phyloP scores from a whole-genome alignment of 1,140 invertebrate genomes.

The Drosophila auraria region DNA sequence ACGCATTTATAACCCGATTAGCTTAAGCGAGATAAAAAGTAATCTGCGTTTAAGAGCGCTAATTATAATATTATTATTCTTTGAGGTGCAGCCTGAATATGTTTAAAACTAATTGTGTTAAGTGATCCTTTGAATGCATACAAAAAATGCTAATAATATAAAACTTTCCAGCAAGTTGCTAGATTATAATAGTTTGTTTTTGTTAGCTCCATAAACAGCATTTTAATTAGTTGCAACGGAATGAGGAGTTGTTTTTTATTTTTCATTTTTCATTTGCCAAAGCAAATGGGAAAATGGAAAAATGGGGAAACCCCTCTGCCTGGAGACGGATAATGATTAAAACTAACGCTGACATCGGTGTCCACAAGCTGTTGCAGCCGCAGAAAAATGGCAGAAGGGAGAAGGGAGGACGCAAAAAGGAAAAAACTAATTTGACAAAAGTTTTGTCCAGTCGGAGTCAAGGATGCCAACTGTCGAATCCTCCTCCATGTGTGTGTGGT shows the following conservation, averaged over 20 bases:
- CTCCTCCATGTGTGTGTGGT: conserved; percentile 17
- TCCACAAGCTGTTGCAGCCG: conserved; percentile 66
- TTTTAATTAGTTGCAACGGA: conserved; percentile 25
- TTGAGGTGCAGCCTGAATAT: not conserved
- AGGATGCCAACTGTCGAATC: conserved; percentile 63
- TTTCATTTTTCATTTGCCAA: conserved; percentile 7
- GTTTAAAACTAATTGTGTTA: conserved; percentile 2
- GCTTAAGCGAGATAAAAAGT: not conserved
- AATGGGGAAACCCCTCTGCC: not conserved
- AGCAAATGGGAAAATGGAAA: conserved; percentile 1
- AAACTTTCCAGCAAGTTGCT: not conserved
- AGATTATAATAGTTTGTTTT: conserved; percentile 6
- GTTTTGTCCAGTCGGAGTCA: conserved; percentile 46
- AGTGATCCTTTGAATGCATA: not conserved
- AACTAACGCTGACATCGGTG: conserved; percentile 61
- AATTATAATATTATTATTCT: not conserved
- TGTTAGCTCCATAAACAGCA: conserved; percentile 4
- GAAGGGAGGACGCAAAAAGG: not conserved
- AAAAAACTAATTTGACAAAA: conserved; percentile 76
- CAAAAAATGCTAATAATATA: not conserved
- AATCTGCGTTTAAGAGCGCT: not conserved
- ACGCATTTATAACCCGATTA: conserved; percentile 2
- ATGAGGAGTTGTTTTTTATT: conserved; percentile 6
- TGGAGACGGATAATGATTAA: conserved; percentile 63
- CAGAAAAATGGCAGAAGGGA: conserved; percentile 5